Evolutionary conservation across 2,888 invertebrate species (phyloP), one percentile per base, ranked within the genome.

Genomic region (Dynastes tityus): DNA sequence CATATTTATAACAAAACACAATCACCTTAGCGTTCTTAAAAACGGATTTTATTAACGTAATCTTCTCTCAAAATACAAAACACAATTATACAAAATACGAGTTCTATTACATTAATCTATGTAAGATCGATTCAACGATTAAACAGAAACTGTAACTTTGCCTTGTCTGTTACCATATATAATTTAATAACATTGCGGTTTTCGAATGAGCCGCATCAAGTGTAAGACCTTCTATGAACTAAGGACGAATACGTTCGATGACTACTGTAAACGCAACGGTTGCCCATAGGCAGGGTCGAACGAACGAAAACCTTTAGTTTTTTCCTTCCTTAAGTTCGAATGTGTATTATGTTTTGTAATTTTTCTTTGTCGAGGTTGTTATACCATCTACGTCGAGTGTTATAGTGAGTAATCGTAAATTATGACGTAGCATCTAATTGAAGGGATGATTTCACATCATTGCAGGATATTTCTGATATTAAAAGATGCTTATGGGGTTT

Each of bases 321-420:
- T n/a, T 11, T 53, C 51, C 70, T 53, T 70, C 70, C 51, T 70
- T 49, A 70, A 53, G 51, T 27, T 27, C 70, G 13, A 5, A 27
- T 70, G n/a, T 67, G 16, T n/a, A 16, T 29, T 70, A 29, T 4
- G 45, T 45, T 45, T 45, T 45, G 45, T 45, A 8, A 11, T 53
- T 29, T 27, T 29, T 53, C 51, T 1, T 67, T 51, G 32, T n/a
- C 29, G 29, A 45, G 45, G 45, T 45, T 45, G 11, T 11, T 45
- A 45, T 45, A 45, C 45, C 45, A 45, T 45, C 11, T 45, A 45
- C 45, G 11, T 45, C 9, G 11, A 45, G 8, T 45, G 82, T 81
- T 82, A 82, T 81, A 81, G 79, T 77, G 77, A 78, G 74, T 76
- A 79, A 79, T 65, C 76, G 76, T 22, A 22, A 29, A 61, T 22